Conservation (phyloP, 2,113 vertebrate genomes). For the Labrus mixtus region DNA sequence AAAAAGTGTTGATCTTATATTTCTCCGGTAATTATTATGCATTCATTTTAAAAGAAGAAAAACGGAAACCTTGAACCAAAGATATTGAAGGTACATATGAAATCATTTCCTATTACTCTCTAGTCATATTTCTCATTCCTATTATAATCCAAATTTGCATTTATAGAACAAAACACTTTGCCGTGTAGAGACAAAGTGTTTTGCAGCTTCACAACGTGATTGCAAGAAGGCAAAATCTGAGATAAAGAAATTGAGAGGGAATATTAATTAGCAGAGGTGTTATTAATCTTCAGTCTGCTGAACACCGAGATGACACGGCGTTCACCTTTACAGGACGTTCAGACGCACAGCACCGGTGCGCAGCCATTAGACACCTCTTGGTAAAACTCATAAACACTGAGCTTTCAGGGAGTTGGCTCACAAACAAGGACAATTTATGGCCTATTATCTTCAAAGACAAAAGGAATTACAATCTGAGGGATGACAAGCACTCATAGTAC, state of each 20-base stretch:
- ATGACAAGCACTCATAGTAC: slow-evolving; percentile 80
- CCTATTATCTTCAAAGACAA: slow-evolving; percentile 85
- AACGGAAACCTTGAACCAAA: slow-evolving; percentile 66
- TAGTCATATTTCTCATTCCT: slow-evolving; percentile 28
- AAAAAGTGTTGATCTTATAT: slow-evolving; percentile 72
- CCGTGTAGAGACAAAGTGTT: background rate
- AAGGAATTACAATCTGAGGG: slow-evolving; percentile 81
- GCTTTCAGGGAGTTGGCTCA: slow-evolving; percentile 78
- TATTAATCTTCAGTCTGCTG: slow-evolving; percentile 74
- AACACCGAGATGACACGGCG: slow-evolving; percentile 60
- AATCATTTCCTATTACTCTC: slow-evolving; percentile 44
- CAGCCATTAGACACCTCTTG: slow-evolving; percentile 73
- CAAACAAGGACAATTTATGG: slow-evolving; percentile 85
- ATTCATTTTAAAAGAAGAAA: slow-evolving; percentile 74
- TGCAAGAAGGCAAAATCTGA: slow-evolving; percentile 61
- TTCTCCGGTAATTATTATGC: slow-evolving; percentile 80
- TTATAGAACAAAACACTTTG: slow-evolving; percentile 54
- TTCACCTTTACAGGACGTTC: slow-evolving; percentile 81
- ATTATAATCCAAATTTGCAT: slow-evolving; percentile 19
- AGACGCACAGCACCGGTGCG: slow-evolving; percentile 51
- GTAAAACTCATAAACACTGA: slow-evolving; percentile 79
- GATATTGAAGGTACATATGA: slow-evolving; percentile 26
- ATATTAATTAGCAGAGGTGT: slow-evolving; percentile 78
- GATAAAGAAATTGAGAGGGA: slow-evolving; percentile 71
- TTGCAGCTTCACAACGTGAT: slow-evolving; percentile 18